A percentile compares a stretch with the other conserved stretches of the same genome.
These are phyloP conservation scores for Penaeus japonicus DNA, from an alignment of 1,140 invertebrate genomes.

Conservation along the genomic window DNA sequence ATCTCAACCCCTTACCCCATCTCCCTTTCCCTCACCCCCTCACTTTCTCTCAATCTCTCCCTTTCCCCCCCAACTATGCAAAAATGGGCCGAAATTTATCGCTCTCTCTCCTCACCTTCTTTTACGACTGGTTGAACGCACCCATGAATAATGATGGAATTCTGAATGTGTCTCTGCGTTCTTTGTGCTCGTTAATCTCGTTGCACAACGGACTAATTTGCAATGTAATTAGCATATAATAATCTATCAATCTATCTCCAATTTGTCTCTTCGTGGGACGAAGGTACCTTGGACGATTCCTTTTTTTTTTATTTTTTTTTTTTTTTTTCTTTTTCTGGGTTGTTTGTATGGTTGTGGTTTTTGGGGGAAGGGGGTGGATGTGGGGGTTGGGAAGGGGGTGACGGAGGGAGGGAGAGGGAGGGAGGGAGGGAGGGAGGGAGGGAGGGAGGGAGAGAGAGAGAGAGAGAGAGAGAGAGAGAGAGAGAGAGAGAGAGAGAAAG, in stretches of 20 bases:
- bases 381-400: not conserved
- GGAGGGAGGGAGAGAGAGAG: not conserved
- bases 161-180: too few relatives aligned
- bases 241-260: too few relatives aligned
- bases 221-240: too few relatives aligned
- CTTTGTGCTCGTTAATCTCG: too few relatives aligned
- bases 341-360: not conserved
- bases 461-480: not conserved
- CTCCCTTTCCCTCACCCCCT: not conserved
- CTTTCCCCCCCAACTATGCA: not conserved
- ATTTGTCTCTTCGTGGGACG: too few relatives aligned
- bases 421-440: not conserved
- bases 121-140: too few relatives aligned
- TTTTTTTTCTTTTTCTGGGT: not conserved
- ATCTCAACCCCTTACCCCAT: not conserved
- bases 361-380: not conserved
- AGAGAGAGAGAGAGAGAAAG: not conserved
- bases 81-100: not conserved
- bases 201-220: too few relatives aligned
- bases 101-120: not conserved
- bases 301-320: not conserved
- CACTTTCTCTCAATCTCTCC: not conserved
- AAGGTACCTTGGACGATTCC: not conserved
- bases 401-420: not conserved
- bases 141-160: too few relatives aligned